phyloP scores from a whole-genome alignment of 2,888 invertebrate species.

The Caenorhabditis japonica region DNA sequence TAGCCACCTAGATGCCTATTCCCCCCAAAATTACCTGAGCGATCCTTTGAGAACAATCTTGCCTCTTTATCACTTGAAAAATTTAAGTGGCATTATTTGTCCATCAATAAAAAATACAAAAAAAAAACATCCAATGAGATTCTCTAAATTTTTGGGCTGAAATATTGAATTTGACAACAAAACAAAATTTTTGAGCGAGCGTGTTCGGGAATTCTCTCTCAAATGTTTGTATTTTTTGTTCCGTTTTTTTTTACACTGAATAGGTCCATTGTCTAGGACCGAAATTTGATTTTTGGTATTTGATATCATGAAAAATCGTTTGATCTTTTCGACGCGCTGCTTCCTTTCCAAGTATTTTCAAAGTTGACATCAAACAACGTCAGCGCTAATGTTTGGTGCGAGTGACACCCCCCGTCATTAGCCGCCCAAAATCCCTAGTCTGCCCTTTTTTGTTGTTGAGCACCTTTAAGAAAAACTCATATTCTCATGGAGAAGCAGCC shows the following conservation, averaged over 20 bases:
- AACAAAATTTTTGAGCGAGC: too few species aligned
- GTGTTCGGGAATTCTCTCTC: too few species aligned
- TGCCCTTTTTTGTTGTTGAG: not conserved
- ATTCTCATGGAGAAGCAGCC: too few species aligned
- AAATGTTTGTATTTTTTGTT: not conserved
- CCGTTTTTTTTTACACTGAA: not conserved
- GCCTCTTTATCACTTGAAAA: too few species aligned
- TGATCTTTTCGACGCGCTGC: conserved; percentile 19
- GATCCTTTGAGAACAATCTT: too few species aligned
- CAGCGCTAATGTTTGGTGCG: conserved; percentile 37
- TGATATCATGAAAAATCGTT: conserved; percentile 23
- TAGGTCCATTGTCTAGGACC: not conserved
- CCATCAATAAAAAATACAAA: too few species aligned
- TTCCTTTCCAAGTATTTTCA: conserved; percentile 16
- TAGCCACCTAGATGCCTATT: too few species aligned
- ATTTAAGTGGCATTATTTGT: too few species aligned
- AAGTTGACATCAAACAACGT: conserved; percentile 11
- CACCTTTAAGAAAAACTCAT: not conserved
- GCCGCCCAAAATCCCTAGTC: not conserved
- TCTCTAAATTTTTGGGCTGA: too few species aligned
- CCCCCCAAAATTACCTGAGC: too few species aligned
- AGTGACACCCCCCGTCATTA: conserved; percentile 18
- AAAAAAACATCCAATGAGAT: too few species aligned
- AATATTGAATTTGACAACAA: too few species aligned
- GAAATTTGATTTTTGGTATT: conserved; percentile 25